Percentiles rank a stretch among this genome's conserved stretches.
phyloP scores from a whole-genome alignment of 1,140 invertebrate species.

The Cardiocondyla obscurior region DNA sequence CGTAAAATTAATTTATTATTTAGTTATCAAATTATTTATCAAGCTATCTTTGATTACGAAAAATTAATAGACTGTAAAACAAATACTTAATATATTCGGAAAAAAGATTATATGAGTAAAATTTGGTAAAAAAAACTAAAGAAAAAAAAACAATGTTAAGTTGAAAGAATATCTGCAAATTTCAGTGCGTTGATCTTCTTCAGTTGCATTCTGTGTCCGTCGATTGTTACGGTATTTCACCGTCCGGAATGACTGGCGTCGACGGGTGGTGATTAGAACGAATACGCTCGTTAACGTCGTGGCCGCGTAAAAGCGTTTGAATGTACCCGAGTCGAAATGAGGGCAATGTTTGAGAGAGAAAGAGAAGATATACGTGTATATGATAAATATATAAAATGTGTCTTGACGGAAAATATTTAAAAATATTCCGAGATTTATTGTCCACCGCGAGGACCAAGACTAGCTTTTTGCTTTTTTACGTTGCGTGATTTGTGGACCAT shows the following conservation, averaged over 20 bases:
- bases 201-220: background rate
- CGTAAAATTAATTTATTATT: background rate
- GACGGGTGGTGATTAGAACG: constrained; percentile 27
- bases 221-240: constrained; percentile 34
- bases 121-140: too few relatives aligned
- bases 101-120: too few relatives aligned
- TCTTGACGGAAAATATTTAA: constrained; percentile 55
- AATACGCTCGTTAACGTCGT: constrained; percentile 35
- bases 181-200: constrained; percentile 15
- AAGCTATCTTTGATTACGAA: too few relatives aligned
- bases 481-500: constrained; percentile 67
- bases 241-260: constrained; percentile 8
- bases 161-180: background rate
- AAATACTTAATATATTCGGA: too few relatives aligned
- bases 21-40: background rate
- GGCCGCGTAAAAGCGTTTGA: constrained; percentile 35
- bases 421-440: constrained; percentile 70
- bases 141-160: too few relatives aligned
- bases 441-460: constrained; percentile 14
- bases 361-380: constrained; percentile 13
- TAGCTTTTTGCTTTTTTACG: constrained; percentile 55
- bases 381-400: constrained; percentile 50
- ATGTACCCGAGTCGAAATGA: constrained; percentile 21
- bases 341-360: background rate
- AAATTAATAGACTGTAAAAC: background rate